Evolutionary conservation across 2,113 vertebrate genomes (phyloP), one percentile per base, ranked within the genome.

Genomic region (Mormyrus lacerda): DNA sequence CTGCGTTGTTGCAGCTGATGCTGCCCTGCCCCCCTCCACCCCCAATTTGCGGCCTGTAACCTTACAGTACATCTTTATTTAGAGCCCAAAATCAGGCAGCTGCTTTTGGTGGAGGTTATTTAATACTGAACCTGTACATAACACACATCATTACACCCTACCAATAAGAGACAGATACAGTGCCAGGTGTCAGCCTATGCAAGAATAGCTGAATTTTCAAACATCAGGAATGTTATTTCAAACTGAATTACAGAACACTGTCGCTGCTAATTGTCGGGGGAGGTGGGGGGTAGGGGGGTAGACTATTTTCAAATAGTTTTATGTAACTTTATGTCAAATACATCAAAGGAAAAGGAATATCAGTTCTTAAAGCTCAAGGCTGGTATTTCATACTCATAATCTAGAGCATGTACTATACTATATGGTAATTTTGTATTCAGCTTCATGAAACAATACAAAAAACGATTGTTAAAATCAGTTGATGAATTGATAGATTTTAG

Each of bases 21-120:
- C 7, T 76, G 19, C 15, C 19, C n/a, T n/a, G n/a, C n/a, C 47
- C 58, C 42, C 10, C 50, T 58, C 45, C 50, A 3, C 69, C 83
- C 45, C n/a, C 17, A 19, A 19, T 79, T 73, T 90, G 89, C 21
- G 85, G 89, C 85, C 35, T 87, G 84, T 87, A 69, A 87, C 89
- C 50, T 21, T 27, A 69, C 61, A 13, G 11, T 27, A 69, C 61
- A 13, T 86, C 84, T 87, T 90, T 51, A 87, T 87, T 87, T 90
- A 90, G 89, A 90, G 85, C 15, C 8, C 69, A 58, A 90, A 47
- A 35, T 51, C 47, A 76, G 47, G 44, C 89, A 90, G 89, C 89
- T 87, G 83, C 55, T 73, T 58, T 17, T 86, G 61, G 24, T n/a
- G 19, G 13, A 21, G 13, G 27, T 11, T 17, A 51, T 50, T 88